Conservation (phyloP, 2,888 invertebrate genomes). For the Syrista parreyssii region DNA sequence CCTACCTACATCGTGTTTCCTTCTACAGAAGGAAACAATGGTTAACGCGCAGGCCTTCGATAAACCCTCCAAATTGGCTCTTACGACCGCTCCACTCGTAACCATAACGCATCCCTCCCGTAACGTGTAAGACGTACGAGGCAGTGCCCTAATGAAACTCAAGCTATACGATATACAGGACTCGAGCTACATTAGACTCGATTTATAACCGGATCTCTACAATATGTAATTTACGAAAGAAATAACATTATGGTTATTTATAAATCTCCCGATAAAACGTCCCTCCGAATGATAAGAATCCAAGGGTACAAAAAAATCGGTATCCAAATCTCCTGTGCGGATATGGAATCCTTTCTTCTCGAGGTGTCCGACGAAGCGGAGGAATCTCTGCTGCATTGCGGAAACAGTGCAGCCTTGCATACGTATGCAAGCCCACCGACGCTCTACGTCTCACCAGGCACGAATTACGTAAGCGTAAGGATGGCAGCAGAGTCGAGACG, state of each 20-base stretch:
- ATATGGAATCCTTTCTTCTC: background rate
- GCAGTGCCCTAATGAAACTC: background rate
- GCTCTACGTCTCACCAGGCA: slow-evolving; percentile 48
- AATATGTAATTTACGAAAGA: background rate
- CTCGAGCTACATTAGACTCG: background rate
- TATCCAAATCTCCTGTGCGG: background rate
- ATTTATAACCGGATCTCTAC: background rate
- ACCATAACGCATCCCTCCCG: slow-evolving; percentile 36
- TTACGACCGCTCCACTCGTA: slow-evolving; percentile 32
- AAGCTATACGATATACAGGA: background rate
- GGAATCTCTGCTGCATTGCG: slow-evolving; percentile 16
- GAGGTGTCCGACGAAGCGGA: background rate
- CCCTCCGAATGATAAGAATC: background rate
- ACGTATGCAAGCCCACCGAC: slow-evolving; percentile 24
- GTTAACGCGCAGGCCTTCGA: slow-evolving; percentile 15
- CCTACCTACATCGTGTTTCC: background rate
- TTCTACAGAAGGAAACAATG: background rate
- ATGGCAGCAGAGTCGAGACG: slow-evolving; percentile 4
- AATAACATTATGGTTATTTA: background rate
- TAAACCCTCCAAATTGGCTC: slow-evolving; percentile 30
- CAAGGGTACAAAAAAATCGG: background rate
- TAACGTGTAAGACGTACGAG: slow-evolving; percentile 1
- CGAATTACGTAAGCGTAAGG: slow-evolving; percentile 46
- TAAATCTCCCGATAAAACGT: background rate
- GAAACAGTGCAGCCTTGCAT: slow-evolving; percentile 20